Conservation (phyloP, 2,888 invertebrate genomes). For the Oscheius sp. region DNA sequence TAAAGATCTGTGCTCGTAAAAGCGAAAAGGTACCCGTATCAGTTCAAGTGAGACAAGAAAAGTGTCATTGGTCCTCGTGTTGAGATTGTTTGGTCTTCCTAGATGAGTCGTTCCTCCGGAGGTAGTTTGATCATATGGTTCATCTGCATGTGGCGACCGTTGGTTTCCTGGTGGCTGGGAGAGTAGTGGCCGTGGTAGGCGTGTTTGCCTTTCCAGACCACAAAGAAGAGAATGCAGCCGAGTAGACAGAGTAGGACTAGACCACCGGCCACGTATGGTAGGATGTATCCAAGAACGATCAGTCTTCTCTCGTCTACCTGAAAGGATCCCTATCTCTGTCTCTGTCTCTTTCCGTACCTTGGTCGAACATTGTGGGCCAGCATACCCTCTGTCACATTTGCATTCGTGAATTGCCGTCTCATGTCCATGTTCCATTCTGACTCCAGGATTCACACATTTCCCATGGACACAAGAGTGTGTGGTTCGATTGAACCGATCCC, state of each 20-base stretch:
- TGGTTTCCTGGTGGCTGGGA: conserved; percentile 61
- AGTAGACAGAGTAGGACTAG: conserved; percentile 60
- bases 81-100: conserved; percentile 18
- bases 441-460: conserved; percentile 55
- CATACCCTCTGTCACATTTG: conserved; percentile 64
- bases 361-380: conserved; percentile 62
- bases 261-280: conserved; percentile 62
- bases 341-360: conserved; percentile 38
- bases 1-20: conserved; percentile 17
- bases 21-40: conserved; percentile 24
- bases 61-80: conserved; percentile 21
- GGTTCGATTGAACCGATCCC: conserved; percentile 55
- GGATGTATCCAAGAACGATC: conserved; percentile 61
- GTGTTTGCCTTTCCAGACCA: conserved; percentile 65
- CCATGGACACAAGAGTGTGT: conserved; percentile 64
- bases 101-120: conserved; percentile 63
- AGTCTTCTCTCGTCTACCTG: conserved; percentile 58
- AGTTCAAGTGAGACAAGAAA: conserved; percentile 33
- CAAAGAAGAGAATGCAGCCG: conserved; percentile 65
- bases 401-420: conserved; percentile 67
- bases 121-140: conserved; percentile 63
- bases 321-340: not conserved
- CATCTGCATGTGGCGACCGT: conserved; percentile 57
- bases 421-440: conserved; percentile 52
- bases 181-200: conserved; percentile 70